Evolutionary conservation across 2,888 invertebrate genomes (phyloP).

Genomic region (Stenichneumon culpator): DNA sequence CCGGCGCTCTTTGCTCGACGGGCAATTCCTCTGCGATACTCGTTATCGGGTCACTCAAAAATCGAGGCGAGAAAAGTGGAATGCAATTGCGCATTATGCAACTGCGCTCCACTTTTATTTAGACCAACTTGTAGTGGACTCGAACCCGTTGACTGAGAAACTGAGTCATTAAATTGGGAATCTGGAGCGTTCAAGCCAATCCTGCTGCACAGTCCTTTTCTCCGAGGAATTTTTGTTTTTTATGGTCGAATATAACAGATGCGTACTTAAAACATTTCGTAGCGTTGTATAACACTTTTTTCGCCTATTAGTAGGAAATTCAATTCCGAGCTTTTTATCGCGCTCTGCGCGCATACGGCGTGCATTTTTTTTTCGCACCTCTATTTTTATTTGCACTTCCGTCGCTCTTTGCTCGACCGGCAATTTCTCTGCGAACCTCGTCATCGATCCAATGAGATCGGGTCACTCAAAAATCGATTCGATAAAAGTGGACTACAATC

Average conservation of each 20-base stretch:
- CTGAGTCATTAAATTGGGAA: too few species aligned
- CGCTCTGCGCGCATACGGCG: slow-evolving; percentile 14
- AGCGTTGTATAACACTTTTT: slow-evolving; percentile 6
- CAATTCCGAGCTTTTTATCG: background rate
- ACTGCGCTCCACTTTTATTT: too few species aligned
- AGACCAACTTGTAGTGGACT: too few species aligned
- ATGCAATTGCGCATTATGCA: background rate
- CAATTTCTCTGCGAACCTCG: slow-evolving; percentile 17
- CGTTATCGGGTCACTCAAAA: slow-evolving; percentile 6
- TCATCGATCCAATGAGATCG: too few species aligned
- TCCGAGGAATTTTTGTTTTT: background rate
- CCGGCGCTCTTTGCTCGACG: background rate
- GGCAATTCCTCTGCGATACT: slow-evolving; percentile 12
- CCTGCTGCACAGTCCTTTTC: too few species aligned
- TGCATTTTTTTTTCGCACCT: background rate
- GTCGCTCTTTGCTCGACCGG: slow-evolving; percentile 3
- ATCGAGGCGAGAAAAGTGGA: background rate
- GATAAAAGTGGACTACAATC: too few species aligned
- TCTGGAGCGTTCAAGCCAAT: too few species aligned
- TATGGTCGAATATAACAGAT: slow-evolving; percentile 13
- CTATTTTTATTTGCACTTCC: background rate
- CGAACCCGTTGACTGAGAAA: too few species aligned
- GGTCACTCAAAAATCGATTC: too few species aligned
- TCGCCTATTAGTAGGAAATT: too few species aligned
- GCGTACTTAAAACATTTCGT: background rate